A percentile compares a stretch with the other conserved stretches of the same genome.
Conservation (phyloP, 2,888 invertebrate species). For the Pachymerium ferrugineum region DNA sequence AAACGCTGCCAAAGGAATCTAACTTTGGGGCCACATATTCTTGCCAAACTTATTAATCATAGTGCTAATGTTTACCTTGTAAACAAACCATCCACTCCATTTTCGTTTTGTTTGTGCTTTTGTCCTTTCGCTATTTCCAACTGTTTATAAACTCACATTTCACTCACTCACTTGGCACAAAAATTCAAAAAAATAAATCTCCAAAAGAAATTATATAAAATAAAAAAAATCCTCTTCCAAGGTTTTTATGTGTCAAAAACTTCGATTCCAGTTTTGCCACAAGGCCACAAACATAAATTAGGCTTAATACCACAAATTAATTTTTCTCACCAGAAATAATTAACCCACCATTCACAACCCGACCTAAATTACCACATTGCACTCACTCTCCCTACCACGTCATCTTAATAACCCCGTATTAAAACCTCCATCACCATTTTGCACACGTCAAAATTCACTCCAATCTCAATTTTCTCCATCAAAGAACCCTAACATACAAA, state of each 20-base stretch:
- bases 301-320: constrained; percentile 4
- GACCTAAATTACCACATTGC: background rate
- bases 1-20: background rate
- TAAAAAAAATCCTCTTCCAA: background rate
- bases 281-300: background rate
- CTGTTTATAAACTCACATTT: background rate
- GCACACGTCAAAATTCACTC: constrained; percentile 9
- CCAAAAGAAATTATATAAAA: background rate
- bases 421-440: background rate
- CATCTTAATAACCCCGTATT: background rate
- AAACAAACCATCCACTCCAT: constrained; percentile 4
- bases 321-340: background rate
- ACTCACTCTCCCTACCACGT: background rate
- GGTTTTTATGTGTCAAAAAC: background rate
- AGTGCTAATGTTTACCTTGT: background rate
- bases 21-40: background rate
- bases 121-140: background rate
- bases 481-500: background rate
- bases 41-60: constrained; percentile 15
- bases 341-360: background rate
- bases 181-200: too few species aligned
- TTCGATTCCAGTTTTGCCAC: background rate
- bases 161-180: background rate
- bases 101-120: background rate
- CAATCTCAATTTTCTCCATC: constrained; percentile 6